Base-by-base conservation (phyloP, 2,888 invertebrate species). In the Phortica okadai region DNA sequence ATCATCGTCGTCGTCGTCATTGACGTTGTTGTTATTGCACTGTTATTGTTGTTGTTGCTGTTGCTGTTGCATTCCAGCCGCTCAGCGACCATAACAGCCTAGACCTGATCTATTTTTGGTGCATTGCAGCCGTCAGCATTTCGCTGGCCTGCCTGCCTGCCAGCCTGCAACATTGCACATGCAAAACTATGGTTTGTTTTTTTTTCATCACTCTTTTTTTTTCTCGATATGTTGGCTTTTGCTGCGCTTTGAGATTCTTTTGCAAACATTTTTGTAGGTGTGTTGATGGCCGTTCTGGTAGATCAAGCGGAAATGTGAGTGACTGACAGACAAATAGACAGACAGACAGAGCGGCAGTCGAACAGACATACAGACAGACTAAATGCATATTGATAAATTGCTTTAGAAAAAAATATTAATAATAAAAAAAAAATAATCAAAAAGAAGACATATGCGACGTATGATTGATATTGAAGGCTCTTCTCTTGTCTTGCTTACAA, bases 231-330 rank as follows among this genome's bases (percentile, higher is more conserved):
- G 45, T 7, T 74, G 66, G 59, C 2, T 78, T 82, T 70, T 82
- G 77, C 75, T 74, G 79, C 80, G 80, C 79, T 80, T 56, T 50
- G 64, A 16, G 66, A 66, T 25, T 54, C 54, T 54, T 56, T 25
- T 54, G 45, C 54, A 72, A 72, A 72, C 70, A 72, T 67, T 76
- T 62, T 67, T 72, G 70, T 72, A 72, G 70, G 79, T 77, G 81
- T 76, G 81, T 77, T 89, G 89, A 87, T 84, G 88, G 87, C 73
- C 88, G 89, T 88, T 89, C 87, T 87, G 89, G 82, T 89, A 88
- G 85, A 88, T 88, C 82, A 84, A 89, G 89, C 87, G 87, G 89
- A 89, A 88, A 89, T 87, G 87, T 83, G 87, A 88, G 87, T 83
- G 87, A 88, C 84, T 86, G 83, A 80, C 76, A 77, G 70, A 54